phyloP scores from a whole-genome alignment of 1,140 invertebrate species.

The Mamestra configurata region DNA sequence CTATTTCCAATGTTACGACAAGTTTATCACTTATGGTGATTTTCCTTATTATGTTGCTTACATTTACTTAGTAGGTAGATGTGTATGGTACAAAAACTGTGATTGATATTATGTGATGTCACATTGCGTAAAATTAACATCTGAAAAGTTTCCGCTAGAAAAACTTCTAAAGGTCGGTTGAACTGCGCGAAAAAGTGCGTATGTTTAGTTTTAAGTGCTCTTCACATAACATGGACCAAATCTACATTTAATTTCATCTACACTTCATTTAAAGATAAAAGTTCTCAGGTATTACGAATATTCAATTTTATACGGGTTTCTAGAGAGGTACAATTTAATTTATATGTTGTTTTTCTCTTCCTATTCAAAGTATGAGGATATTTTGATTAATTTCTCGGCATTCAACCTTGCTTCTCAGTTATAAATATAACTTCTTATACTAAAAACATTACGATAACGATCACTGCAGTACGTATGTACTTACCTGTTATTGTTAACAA shows the following conservation, averaged over 20 bases:
- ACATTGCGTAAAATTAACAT: not conserved
- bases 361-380: conserved; percentile 7
- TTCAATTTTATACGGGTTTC: too few species aligned
- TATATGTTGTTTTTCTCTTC: not conserved
- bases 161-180: not conserved
- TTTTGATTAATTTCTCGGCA: not conserved
- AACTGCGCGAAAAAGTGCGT: not conserved
- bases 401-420: not conserved
- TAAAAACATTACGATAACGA: conserved; percentile 8
- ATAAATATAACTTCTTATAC: not conserved
- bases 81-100: not conserved
- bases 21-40: not conserved
- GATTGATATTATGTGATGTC: not conserved
- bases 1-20: not conserved
- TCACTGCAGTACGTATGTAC: not conserved
- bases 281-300: too few species aligned
- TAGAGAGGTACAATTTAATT: not conserved
- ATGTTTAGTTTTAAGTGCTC: not conserved
- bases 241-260: too few species aligned
- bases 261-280: too few species aligned
- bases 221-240: not conserved
- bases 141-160: not conserved
- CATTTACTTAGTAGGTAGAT: not conserved
- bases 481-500: conserved; percentile 26
- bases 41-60: not conserved